Evolutionary conservation across 2,113 vertebrate species (phyloP).

Genomic region (Romanogobio albipinnatus): DNA sequence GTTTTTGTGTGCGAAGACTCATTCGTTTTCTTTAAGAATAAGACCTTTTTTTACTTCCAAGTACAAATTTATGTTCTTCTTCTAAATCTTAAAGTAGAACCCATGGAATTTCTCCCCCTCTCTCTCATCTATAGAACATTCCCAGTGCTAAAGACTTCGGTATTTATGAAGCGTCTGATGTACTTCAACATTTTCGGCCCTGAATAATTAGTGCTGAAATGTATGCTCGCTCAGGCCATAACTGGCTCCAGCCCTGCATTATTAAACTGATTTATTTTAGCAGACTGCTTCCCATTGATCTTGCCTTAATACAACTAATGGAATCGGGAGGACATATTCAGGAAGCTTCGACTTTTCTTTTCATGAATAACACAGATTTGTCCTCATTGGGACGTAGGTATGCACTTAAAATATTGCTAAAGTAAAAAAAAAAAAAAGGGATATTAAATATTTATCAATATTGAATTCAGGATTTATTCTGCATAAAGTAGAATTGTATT

Average conservation of each 20-base stretch:
- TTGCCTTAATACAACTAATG: constrained; percentile 25
- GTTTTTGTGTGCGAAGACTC: constrained; percentile 6
- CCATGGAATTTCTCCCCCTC: constrained; percentile 17
- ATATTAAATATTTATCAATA: no score
- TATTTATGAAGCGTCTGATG: constrained; percentile 53
- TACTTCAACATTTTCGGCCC: constrained; percentile 47
- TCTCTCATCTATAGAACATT: constrained; percentile 19
- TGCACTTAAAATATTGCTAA: background rate
- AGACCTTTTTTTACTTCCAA: background rate
- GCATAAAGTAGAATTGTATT: no score
- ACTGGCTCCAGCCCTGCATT: constrained; percentile 14
- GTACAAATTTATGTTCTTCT: background rate
- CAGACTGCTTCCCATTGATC: constrained; percentile 5
- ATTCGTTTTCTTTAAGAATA: background rate
- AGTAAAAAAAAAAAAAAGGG: background rate
- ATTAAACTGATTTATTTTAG: constrained; percentile 42
- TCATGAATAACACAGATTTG: constrained; percentile 2
- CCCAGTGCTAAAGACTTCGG: constrained; percentile 13
- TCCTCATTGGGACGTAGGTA: background rate
- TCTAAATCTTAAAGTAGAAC: background rate
- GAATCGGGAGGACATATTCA: constrained; percentile 33
- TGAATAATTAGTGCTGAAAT: constrained; percentile 45
- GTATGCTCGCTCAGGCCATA: constrained; percentile 41
- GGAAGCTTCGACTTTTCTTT: constrained; percentile 29
- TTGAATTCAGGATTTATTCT: background rate